phyloP scores from a whole-genome alignment of 1,140 invertebrate genomes.

The Drosophila sp. region DNA sequence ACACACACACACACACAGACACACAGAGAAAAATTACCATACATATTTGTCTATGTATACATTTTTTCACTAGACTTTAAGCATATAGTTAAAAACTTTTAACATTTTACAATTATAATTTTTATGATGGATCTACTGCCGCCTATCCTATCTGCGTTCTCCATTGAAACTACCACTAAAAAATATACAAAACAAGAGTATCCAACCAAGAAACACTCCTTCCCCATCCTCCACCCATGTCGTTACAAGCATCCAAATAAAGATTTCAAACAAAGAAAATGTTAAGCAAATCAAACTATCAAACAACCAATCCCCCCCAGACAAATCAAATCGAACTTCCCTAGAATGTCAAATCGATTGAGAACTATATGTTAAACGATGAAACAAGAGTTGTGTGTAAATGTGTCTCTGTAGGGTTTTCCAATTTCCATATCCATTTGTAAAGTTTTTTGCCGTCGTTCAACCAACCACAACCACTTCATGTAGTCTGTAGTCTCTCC shows the following conservation, averaged over 20 bases:
- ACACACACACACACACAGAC: constrained; percentile 31
- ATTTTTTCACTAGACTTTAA: constrained; percentile 82
- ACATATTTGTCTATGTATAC: constrained; percentile 83
- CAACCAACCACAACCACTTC: constrained; percentile 42
- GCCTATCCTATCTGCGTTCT: constrained; percentile 1
- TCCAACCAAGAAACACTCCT: neutral
- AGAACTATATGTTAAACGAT: constrained; percentile 26
- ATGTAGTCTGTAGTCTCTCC: constrained; percentile 64
- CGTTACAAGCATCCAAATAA: constrained; percentile 83
- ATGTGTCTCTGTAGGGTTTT: constrained; percentile 63
- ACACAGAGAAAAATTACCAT: constrained; percentile 59
- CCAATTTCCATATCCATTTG: constrained; percentile 38
- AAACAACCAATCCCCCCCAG: neutral
- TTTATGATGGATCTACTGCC: constrained; percentile 83
- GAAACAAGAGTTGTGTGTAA: constrained; percentile 56
- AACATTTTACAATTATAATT: constrained; percentile 83
- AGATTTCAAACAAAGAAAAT: constrained; percentile 72
- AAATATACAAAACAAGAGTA: neutral
- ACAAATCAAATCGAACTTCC: neutral
- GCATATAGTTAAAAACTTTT: constrained; percentile 83
- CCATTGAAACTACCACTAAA: neutral
- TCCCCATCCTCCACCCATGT: neutral
- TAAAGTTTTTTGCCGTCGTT: constrained; percentile 53
- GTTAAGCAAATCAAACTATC: constrained; percentile 21
- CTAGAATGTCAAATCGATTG: constrained; percentile 28